phyloP scores from a whole-genome alignment of 2,797 vertebrate species.

The Phrynocephalus forsythii region DNA sequence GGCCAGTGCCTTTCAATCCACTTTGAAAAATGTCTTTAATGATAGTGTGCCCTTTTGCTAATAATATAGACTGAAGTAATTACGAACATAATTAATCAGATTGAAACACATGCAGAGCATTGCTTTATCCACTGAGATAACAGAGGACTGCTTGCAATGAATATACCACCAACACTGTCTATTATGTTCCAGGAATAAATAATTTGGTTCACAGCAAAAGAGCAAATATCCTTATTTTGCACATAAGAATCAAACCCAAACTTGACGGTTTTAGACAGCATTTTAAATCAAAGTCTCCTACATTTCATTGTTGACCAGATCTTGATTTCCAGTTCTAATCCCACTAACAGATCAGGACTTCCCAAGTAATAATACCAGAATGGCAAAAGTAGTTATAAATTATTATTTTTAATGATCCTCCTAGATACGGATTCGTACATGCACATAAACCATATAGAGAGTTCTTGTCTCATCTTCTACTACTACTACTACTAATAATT shows the following conservation, averaged over 20 bases:
- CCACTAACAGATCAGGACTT: background rate
- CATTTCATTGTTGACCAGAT: background rate
- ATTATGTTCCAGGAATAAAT: background rate
- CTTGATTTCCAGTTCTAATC: background rate
- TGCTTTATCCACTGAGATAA: conserved; percentile 14
- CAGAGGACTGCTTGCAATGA: background rate
- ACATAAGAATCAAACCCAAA: background rate
- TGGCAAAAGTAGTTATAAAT: background rate
- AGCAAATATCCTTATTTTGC: background rate
- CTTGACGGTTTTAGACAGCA: background rate
- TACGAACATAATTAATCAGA: conserved; percentile 25
- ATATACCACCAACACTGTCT: background rate
- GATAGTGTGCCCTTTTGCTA: conserved; percentile 2
- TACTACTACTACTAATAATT: too few species aligned
- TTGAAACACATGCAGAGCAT: conserved; percentile 22
- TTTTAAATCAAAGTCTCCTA: background rate
- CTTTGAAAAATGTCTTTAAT: background rate
- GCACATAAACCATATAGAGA: background rate
- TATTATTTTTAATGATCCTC: background rate
- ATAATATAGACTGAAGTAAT: conserved; percentile 13
- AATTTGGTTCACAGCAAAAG: background rate
- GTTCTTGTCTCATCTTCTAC: too few species aligned
- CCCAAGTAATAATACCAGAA: background rate
- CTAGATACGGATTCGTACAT: background rate
- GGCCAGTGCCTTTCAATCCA: conserved; percentile 8